Evolutionary conservation across 2,888 invertebrate genomes (phyloP), one percentile per base, ranked within the genome.

Genomic region (Pycnomerus fuliginosus): DNA sequence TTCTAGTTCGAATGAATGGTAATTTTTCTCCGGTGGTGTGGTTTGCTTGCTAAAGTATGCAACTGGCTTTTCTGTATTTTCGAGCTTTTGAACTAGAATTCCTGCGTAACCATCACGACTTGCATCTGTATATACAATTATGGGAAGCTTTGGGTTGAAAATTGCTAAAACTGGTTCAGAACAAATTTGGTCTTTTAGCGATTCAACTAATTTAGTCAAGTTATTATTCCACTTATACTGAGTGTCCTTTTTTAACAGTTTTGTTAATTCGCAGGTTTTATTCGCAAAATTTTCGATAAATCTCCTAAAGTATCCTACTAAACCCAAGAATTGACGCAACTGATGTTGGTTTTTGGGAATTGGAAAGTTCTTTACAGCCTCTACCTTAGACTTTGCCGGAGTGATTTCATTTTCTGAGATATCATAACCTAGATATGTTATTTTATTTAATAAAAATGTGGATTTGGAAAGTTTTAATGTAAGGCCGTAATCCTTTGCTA

Each of bases 81-180:
- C 20, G 8, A 7, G 20, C 5, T 20, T 8, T 8, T 20, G 20
- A 5, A 20, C 20, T 8, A 20, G 20, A 7, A 20, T 20, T 5
- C 20, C 20, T 7, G 5, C 20, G 5, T 7, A 20, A 20, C 20
- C 20, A 5, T 8, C 5, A 5, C 20, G 20, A 20, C 20, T 20
- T 25, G 5, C 51, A 22, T 50, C 51, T 3, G 45, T 51, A 22
- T 51, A 39, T 7, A 51, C 7, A 4, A n/a, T 12, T 4, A 13
- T 42, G 16, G 36, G 16, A 16, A 34, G 11, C 13, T 31, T 13
- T 27, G 36, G 34, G 34, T 45, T 33, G 28, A 48, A 50, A 3
- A 50, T 11, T 16, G 7, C 7, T 45, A n/a, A 41, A 15, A 11
- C 16, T 2, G 14, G 15, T 15, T 4, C 20, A 20, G 20, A 20